Base-by-base conservation (phyloP, 1,140 invertebrate species). In the Glossosoma conforme region DNA sequence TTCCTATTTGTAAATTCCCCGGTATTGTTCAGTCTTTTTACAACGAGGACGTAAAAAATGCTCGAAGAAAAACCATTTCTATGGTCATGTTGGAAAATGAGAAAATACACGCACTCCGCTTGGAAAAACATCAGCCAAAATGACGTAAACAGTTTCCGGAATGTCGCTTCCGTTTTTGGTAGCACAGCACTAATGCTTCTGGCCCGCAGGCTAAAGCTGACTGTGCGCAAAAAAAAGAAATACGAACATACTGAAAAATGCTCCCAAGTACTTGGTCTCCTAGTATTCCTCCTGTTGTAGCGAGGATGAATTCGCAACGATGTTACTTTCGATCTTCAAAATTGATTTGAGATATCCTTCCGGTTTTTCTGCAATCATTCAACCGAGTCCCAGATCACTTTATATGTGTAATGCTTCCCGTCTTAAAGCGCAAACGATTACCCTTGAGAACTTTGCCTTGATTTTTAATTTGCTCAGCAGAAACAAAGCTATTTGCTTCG, bases 371-470 rank as follows among this genome's bases (percentile, higher is more conserved):
- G 20, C 44, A 52, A 52, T 52, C 50, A 46, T 43, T 52, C 50
- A 52, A 35, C 43, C 50, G 36, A 33, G 45, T 52, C 45, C 33
- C 43, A 32, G 25, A 13, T 5, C 32, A 36, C 52, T 40, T 48
- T 54, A 35, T 48, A 37, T 42, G 45, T 44, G 52, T 48, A 48
- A 48, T 44, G 52, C 32, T 42, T 47, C 37, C 20, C 43, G 43
- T 48, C 45, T 54, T 54, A 54, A 54, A 54, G 38, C 22, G 52
- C 41, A 54, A 54, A 50, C 53, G 46, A 55, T 55, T 55, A 49
- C 53, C 45, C 44, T 2, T n/a, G 45, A 54, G 46, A 55, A 55
- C 46, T 50, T 42, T 20, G 47, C 33, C 47, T 55, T 55, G 53
- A 55, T 55, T 55, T 55, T 55, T 47, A 55, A 55, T 55, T 55